Percentiles rank a stretch among this genome's conserved stretches.
Conservation (phyloP, 2,888 invertebrate species). For the Odiellus spinosus region DNA sequence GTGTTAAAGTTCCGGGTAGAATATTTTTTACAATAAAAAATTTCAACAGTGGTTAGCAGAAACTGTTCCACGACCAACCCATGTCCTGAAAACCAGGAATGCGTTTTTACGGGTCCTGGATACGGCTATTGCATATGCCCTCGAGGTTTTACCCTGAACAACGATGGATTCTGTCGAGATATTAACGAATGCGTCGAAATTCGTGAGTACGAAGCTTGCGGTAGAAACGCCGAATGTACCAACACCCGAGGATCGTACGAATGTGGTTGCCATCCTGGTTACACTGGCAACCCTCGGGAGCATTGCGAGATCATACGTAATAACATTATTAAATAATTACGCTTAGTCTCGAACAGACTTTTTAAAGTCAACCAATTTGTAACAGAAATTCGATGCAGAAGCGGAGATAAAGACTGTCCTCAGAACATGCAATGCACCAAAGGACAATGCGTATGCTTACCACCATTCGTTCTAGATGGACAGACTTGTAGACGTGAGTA, state of each 20-base stretch:
- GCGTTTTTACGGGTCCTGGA: slow-evolving; percentile 72
- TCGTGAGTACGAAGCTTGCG: slow-evolving; percentile 80
- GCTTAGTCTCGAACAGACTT: no score
- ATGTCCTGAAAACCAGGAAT: slow-evolving; percentile 67
- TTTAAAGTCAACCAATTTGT: not conserved
- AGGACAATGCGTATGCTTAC: slow-evolving; percentile 77
- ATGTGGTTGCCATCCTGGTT: slow-evolving; percentile 63
- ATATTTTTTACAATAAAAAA: not conserved
- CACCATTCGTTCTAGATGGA: slow-evolving; percentile 63
- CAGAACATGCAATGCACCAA: slow-evolving; percentile 78
- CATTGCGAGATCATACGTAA: slow-evolving; percentile 19
- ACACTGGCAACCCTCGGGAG: slow-evolving; percentile 28
- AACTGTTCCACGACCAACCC: slow-evolving; percentile 40
- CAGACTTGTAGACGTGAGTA: slow-evolving; percentile 65
- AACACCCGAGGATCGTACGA: slow-evolving; percentile 70
- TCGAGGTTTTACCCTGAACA: slow-evolving; percentile 46
- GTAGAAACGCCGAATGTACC: slow-evolving; percentile 70
- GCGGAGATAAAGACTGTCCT: slow-evolving; percentile 49
- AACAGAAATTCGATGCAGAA: slow-evolving; percentile 13
- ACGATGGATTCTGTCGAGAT: slow-evolving; percentile 29
- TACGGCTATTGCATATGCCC: slow-evolving; percentile 88
- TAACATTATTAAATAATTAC: no score
- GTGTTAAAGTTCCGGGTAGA: no score
- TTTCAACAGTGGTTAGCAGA: slow-evolving; percentile 15
- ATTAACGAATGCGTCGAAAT: slow-evolving; percentile 68